Evolutionary conservation across 2,113 vertebrate genomes (phyloP).

Genomic region (Meriones unguiculatus): DNA sequence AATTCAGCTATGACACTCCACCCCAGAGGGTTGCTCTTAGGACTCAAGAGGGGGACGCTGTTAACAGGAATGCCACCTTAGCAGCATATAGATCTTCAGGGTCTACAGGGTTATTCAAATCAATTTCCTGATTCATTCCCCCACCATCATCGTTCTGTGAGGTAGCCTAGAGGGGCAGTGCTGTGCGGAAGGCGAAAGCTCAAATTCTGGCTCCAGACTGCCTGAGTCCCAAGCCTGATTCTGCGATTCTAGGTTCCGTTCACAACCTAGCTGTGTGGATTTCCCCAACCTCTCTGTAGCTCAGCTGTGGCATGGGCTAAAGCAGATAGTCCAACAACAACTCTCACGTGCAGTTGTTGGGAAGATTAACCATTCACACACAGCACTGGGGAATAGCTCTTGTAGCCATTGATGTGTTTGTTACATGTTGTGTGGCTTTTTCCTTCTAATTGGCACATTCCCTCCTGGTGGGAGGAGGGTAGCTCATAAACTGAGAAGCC

Average conservation of each 20-base stretch:
- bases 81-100: neutral
- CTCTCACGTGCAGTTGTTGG: neutral
- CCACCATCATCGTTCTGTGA: neutral
- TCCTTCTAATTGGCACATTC: neutral
- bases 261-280: neutral
- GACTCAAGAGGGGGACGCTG: neutral
- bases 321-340: neutral
- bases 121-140: neutral
- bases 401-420: neutral
- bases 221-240: neutral
- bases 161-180: neutral
- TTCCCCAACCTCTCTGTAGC: neutral
- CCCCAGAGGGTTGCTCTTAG: neutral
- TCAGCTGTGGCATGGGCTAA: conserved; percentile 8
- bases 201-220: neutral
- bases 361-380: neutral
- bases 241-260: neutral
- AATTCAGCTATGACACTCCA: conserved; percentile 5
- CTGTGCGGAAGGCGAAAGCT: neutral
- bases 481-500: neutral
- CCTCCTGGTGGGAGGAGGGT: neutral
- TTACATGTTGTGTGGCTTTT: neutral
- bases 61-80: neutral
- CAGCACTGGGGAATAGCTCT: neutral
- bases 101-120: conserved; percentile 8